These are phyloP conservation scores for Apis florea DNA, from an alignment of 1,140 invertebrate species.

Conservation along the genomic window DNA sequence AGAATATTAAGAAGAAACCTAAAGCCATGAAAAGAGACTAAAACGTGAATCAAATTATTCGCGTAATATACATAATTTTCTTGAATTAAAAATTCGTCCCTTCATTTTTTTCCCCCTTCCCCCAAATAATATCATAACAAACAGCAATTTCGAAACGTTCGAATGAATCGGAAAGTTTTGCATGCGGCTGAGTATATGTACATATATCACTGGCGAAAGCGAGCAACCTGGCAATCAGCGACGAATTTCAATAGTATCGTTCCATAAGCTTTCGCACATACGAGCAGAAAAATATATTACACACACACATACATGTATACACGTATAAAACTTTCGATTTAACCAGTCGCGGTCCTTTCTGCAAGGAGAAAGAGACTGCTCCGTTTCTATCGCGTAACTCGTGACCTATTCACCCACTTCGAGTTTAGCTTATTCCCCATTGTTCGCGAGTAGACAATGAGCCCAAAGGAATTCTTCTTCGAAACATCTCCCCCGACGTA, in stretches of 20 bases:
- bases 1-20: not conserved
- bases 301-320: not conserved
- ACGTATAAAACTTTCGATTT: slow-evolving; percentile 46
- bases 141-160: not conserved
- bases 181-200: not conserved
- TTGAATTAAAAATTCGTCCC: too few relatives aligned
- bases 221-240: slow-evolving; percentile 28
- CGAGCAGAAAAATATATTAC: not conserved
- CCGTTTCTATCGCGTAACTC: slow-evolving; percentile 50
- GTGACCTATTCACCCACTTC: slow-evolving; percentile 72
- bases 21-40: not conserved
- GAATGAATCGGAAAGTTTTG: not conserved
- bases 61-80: too few relatives aligned
- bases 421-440: slow-evolving; percentile 55
- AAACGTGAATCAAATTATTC: too few relatives aligned
- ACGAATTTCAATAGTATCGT: slow-evolving; percentile 64
- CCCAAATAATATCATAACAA: slow-evolving; percentile 1
- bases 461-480: slow-evolving; percentile 32
- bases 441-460: slow-evolving; percentile 46
- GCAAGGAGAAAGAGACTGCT: slow-evolving; percentile 39
- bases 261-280: slow-evolving; percentile 52
- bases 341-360: slow-evolving; percentile 25
- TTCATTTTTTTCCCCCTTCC: too few relatives aligned
- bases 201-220: slow-evolving; percentile 30
- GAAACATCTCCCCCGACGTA: slow-evolving; percentile 15